Percentiles rank a stretch among this genome's conserved stretches.
Conservation (phyloP, 1,140 invertebrate species). For the Aphidius ervi region DNA sequence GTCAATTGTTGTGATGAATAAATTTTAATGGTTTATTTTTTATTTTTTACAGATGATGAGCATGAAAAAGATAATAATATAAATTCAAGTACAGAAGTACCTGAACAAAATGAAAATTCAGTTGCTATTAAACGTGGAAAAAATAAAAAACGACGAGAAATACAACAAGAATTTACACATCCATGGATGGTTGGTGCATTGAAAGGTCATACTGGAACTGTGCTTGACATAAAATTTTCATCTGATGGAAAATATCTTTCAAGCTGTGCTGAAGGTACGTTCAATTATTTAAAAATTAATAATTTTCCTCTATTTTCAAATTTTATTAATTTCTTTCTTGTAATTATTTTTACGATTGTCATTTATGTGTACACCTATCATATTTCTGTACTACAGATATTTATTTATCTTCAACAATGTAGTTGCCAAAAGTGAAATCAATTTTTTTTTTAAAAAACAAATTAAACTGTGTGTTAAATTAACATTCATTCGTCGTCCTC, state of each 20-base stretch:
- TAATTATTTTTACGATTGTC: not conserved
- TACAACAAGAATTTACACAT: constrained; percentile 57
- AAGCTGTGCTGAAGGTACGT: constrained; percentile 77
- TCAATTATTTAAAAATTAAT: not conserved
- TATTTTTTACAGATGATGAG: too few relatives aligned
- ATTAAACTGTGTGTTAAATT: too few relatives aligned
- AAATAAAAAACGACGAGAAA: constrained; percentile 43
- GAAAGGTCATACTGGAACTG: constrained; percentile 72
- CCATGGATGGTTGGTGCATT: constrained; percentile 72
- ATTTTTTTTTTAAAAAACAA: too few relatives aligned
- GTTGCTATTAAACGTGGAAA: constrained; percentile 33
- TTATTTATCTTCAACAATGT: too few relatives aligned
- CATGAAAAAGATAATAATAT: too few relatives aligned
- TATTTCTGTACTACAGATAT: too few relatives aligned
- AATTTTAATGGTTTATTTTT: too few relatives aligned
- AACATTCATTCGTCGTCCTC: too few relatives aligned
- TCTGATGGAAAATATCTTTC: constrained; percentile 79
- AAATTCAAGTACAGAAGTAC: too few relatives aligned
- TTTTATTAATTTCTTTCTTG: not conserved
- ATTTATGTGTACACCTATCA: too few relatives aligned
- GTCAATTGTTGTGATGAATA: too few relatives aligned
- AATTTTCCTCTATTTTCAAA: constrained; percentile 1
- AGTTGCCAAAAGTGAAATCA: too few relatives aligned
- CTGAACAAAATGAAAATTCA: not conserved
- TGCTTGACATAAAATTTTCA: constrained; percentile 75